Evolutionary conservation across 2,797 vertebrate species (phyloP).

Genomic region (Oophaga sylvatica): DNA sequence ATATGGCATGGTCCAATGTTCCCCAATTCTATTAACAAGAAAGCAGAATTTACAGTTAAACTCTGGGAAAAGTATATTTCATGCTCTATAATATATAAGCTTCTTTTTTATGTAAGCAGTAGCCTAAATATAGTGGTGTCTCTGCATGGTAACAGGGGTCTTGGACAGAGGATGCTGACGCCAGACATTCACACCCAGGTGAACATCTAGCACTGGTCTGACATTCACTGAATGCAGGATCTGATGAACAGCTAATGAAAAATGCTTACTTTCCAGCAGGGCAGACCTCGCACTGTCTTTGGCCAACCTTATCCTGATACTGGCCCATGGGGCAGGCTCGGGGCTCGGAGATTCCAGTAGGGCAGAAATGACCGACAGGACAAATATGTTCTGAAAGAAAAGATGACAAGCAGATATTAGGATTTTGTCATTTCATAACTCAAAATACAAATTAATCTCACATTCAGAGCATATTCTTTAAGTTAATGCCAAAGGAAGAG

Average conservation of each 20-base stretch:
- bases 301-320: slow-evolving; percentile 81
- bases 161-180: neutral
- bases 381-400: slow-evolving; percentile 72
- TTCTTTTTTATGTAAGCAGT: too few relatives aligned
- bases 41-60: too few relatives aligned
- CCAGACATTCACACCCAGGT: neutral
- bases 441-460: neutral
- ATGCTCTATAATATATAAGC: too few relatives aligned
- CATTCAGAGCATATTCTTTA: neutral
- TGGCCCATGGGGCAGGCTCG: slow-evolving; percentile 79
- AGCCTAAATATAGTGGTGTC: too few relatives aligned
- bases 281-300: slow-evolving; percentile 72
- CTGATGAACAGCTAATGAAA: neutral
- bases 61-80: too few relatives aligned
- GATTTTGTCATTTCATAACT: neutral
- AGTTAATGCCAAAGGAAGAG: neutral
- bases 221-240: neutral
- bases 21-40: too few relatives aligned
- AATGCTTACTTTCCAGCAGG: slow-evolving; percentile 69
- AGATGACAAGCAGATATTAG: neutral
- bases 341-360: slow-evolving; percentile 77
- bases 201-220: neutral
- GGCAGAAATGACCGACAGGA: slow-evolving; percentile 83
- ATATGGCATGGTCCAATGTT: too few relatives aligned
- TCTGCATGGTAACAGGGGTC: too few relatives aligned